Evolutionary conservation across 2,888 invertebrate genomes (phyloP).

Genomic region (Synergus japonicus): DNA sequence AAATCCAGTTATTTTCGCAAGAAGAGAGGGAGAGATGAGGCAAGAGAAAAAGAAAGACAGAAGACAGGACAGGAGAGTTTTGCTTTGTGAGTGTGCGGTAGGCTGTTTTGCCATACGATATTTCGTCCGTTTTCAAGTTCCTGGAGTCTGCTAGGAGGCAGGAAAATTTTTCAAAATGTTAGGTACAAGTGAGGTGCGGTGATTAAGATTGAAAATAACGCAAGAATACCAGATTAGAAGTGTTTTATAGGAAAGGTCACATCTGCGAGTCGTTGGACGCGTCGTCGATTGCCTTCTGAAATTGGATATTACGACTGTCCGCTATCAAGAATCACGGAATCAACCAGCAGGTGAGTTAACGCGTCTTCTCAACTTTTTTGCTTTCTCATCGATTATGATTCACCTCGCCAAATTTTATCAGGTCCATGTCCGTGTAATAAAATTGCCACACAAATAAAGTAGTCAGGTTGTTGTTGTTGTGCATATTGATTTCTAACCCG

Average conservation of each 20-base stretch:
- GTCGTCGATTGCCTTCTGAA: constrained; percentile 29
- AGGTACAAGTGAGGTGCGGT: constrained; percentile 37
- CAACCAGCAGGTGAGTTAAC: constrained; percentile 37
- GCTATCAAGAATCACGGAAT: constrained; percentile 24
- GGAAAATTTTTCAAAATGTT: constrained; percentile 40
- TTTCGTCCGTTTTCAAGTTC: constrained; percentile 34
- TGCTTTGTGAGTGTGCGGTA: not conserved
- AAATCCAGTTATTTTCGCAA: constrained; percentile 34
- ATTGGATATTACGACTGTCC: constrained; percentile 35
- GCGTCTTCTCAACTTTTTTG: not conserved
- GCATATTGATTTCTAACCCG: constrained; percentile 44
- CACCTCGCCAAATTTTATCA: not conserved
- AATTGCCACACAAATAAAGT: constrained; percentile 32
- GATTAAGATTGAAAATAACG: constrained; percentile 31
- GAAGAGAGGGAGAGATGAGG: constrained; percentile 32
- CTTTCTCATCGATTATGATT: not conserved
- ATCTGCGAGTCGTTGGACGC: constrained; percentile 28
- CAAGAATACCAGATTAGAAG: constrained; percentile 21
- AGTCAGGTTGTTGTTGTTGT: constrained; percentile 36
- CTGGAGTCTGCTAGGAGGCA: constrained; percentile 35
- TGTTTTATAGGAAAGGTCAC: constrained; percentile 42
- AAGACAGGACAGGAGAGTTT: not conserved
- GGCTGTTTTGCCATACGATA: constrained; percentile 33
- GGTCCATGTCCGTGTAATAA: constrained; percentile 12
- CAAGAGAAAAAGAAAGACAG: constrained; percentile 3